A percentile compares a stretch with the other conserved stretches of the same genome.
phyloP scores from a whole-genome alignment of 2,797 vertebrate genomes.

The Antrozous pallidus region DNA sequence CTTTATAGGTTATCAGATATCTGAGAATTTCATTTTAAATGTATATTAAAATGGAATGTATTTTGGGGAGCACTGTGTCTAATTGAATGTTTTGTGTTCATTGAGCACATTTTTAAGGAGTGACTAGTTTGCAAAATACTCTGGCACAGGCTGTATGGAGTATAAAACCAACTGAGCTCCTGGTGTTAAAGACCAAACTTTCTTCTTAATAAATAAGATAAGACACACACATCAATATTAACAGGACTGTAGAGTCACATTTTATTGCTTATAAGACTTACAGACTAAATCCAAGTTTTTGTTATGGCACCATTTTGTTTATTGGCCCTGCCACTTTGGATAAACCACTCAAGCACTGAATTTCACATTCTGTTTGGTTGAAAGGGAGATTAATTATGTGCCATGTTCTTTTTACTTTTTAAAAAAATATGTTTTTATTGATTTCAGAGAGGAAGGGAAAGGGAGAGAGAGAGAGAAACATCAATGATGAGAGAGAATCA shows the following conservation, averaged over 20 bases:
- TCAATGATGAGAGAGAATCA: too few relatives aligned
- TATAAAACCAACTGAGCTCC: neutral
- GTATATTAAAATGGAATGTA: neutral
- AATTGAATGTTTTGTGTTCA: neutral
- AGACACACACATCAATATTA: neutral
- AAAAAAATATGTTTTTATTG: too few relatives aligned
- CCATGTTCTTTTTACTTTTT: neutral
- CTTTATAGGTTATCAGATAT: conserved; percentile 8
- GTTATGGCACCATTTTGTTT: neutral
- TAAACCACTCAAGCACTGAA: neutral
- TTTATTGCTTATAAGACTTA: neutral
- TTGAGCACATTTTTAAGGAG: neutral
- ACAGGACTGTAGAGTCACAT: neutral
- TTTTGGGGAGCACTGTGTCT: neutral
- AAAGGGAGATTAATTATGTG: neutral
- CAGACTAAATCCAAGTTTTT: neutral
- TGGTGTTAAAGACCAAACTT: neutral
- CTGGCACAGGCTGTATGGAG: neutral
- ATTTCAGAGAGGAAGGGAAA: too few relatives aligned
- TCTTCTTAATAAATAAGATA: neutral
- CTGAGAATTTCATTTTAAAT: conserved; percentile 30
- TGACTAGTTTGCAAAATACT: neutral
- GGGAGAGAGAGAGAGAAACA: too few relatives aligned
- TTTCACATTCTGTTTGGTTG: neutral
- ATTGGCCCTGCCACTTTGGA: neutral